Evolutionary conservation across 2,113 vertebrate genomes (phyloP), one percentile per base, ranked within the genome.

Genomic region (Hyla sarda): DNA sequence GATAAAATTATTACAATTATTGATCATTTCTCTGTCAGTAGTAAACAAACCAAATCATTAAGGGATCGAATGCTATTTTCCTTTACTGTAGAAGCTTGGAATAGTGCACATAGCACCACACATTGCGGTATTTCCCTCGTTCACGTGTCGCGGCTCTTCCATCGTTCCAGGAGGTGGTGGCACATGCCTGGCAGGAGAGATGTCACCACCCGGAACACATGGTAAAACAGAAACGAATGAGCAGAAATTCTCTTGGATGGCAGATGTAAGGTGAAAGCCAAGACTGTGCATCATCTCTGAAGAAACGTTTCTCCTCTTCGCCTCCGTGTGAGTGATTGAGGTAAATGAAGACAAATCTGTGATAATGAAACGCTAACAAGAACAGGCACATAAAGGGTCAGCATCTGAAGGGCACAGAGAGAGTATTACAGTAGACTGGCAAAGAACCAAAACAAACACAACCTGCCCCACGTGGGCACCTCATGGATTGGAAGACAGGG

Each of bases 191-290:
- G 50, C 48, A 78, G 30, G 28, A 34, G 11, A 34, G 25, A 32
- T 56, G 7, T 56, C 47, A 34, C 50, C 50, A 23, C 47, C 50
- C 50, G 2, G 47, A 78, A 78, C 75, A 78, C 75, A 78, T 78
- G 75, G 75, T 56, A 17, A 21, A 30, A 67, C 52, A 30, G 30
- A 78, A 78, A 41, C 41, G n/a, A 41, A 3, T 34, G 32, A 52
- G 75, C 17, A 54, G 75, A 78, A 47, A 32, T 77, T 77, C 28
- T 30, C 16, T 4, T 2, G 17, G 28, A 52, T 54, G 48, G 54
- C 16, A 78, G 50, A 30, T 21, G 16, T 13, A 34, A 54, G 50
- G 19, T 28, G 1, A 30, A 37, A 77, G 74, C 74, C 74, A 76
- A 76, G 74, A 30, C 0, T 30, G 47, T 19, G 73, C 21, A 50